These are phyloP conservation scores for Columbina picui DNA, from an alignment of 2,113 vertebrate species.

Conservation along the genomic window DNA sequence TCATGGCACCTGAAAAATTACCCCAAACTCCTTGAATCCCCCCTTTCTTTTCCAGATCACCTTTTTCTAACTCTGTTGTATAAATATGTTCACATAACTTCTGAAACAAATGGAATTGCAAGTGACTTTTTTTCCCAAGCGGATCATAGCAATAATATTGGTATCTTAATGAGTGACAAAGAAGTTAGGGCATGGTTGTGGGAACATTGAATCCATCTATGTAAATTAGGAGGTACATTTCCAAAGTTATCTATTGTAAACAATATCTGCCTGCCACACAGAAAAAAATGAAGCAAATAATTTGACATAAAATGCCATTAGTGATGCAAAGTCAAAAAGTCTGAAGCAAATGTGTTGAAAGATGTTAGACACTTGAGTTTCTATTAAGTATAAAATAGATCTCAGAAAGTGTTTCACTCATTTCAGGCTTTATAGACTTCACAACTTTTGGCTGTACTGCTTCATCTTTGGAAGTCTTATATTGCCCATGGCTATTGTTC, in stretches of 20 bases:
- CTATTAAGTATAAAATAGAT: not conserved
- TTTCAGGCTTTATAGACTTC: not conserved
- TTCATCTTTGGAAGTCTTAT: not conserved
- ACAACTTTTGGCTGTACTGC: rapidly evolving
- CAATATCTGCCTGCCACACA: rapidly evolving
- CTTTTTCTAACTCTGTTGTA: not conserved
- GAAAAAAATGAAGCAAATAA: not conserved
- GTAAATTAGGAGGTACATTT: not conserved
- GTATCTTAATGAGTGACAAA: not conserved
- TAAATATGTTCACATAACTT: not conserved
- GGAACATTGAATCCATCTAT: not conserved
- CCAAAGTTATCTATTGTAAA: not conserved
- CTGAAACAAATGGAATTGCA: not conserved
- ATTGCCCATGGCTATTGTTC: not conserved
- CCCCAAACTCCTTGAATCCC: not conserved
- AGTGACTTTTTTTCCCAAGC: not conserved
- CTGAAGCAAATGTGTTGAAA: not conserved
- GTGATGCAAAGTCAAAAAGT: not conserved
- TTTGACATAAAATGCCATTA: not conserved
- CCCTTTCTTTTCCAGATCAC: not conserved
- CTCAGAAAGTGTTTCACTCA: not conserved
- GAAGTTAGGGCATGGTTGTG: not conserved
- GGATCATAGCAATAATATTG: not conserved
- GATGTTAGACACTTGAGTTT: not conserved
- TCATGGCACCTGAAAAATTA: not conserved